Percentiles rank a stretch among this genome's conserved stretches.
Evolutionary conservation across 2,797 vertebrate genomes (phyloP).

Genomic region (Smutsia gigantea): DNA sequence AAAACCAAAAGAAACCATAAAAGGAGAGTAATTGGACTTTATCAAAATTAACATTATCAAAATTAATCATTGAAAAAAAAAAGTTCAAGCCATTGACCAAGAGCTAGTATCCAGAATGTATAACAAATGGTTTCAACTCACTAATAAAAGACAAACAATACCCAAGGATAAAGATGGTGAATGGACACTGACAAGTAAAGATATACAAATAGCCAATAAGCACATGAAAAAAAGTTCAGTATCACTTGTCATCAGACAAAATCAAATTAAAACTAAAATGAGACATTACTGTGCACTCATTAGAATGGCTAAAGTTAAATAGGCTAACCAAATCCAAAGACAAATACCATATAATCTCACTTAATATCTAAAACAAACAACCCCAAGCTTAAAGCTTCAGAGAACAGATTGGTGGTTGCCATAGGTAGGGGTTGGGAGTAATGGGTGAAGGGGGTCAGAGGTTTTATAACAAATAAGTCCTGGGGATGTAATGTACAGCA

Average conservation of each 20-base stretch:
- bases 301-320: background rate
- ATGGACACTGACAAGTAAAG: background rate
- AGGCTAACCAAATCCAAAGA: background rate
- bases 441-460: background rate
- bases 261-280: background rate
- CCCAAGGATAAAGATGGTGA: background rate
- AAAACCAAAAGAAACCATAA: background rate
- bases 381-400: background rate
- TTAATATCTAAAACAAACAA: background rate
- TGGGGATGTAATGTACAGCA: background rate
- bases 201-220: background rate
- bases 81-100: background rate
- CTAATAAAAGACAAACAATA: background rate
- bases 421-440: background rate
- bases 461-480: background rate
- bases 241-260: background rate
- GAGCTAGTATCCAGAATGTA: background rate
- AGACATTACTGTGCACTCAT: background rate
- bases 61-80: conserved; percentile 17
- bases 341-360: background rate
- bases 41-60: background rate
- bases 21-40: background rate
- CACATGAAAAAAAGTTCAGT: background rate
- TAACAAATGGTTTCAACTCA: background rate
- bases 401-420: background rate